Evolutionary conservation across 2,797 vertebrate genomes (phyloP).

Genomic region (Xyrichtys novacula): DNA sequence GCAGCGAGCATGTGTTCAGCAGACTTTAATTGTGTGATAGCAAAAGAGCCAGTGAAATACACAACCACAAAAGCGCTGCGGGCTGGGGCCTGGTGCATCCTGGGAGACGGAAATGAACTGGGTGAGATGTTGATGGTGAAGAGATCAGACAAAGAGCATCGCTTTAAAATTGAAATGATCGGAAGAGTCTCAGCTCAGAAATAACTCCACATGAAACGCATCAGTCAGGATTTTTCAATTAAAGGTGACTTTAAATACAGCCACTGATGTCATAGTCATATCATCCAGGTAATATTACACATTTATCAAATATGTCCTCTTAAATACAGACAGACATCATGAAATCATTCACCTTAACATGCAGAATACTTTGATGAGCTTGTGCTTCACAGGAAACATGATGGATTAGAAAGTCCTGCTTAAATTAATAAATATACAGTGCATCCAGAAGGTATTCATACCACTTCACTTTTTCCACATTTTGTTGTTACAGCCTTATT

Average conservation of each 20-base stretch:
- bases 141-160: conserved; percentile 32
- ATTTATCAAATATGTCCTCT: neutral
- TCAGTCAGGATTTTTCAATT: conserved; percentile 26
- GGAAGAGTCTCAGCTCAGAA: conserved; percentile 35
- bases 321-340: neutral
- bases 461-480: too few relatives aligned
- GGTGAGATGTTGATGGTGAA: conserved; percentile 27
- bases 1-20: conserved; percentile 79
- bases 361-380: neutral
- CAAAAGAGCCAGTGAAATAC: conserved; percentile 80
- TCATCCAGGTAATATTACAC: neutral
- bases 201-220: conserved; percentile 23
- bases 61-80: conserved; percentile 72
- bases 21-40: conserved; percentile 77
- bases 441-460: too few relatives aligned
- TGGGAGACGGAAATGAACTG: conserved; percentile 44
- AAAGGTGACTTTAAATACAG: conserved; percentile 14
- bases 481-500: too few relatives aligned
- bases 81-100: conserved; percentile 35
- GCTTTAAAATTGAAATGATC: conserved; percentile 23
- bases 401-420: neutral
- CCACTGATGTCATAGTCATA: conserved; percentile 9
- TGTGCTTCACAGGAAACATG: neutral
- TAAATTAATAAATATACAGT: too few relatives aligned
- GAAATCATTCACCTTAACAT: neutral